phyloP scores from a whole-genome alignment of 2,888 invertebrate species.

The Lycophotia porphyrea region DNA sequence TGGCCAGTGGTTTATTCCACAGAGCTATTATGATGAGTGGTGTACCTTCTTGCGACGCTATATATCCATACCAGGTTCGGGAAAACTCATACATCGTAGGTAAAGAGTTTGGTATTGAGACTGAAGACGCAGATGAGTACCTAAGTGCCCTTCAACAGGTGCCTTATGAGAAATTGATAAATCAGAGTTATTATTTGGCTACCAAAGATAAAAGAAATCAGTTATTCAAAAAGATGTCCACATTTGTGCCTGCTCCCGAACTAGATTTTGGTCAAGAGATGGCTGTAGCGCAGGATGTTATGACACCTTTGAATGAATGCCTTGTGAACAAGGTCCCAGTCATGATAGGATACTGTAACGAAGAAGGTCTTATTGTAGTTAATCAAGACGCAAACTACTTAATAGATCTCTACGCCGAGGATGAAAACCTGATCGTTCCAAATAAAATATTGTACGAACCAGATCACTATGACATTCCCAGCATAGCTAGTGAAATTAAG shows the following conservation, averaged over 20 bases:
- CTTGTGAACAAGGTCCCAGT: slow-evolving; percentile 38
- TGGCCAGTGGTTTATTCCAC: slow-evolving; percentile 38
- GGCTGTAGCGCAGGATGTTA: neutral
- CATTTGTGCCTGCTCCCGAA: slow-evolving; percentile 46
- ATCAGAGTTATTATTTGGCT: slow-evolving; percentile 20
- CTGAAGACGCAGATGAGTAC: slow-evolving; percentile 24
- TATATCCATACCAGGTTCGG: slow-evolving; percentile 24
- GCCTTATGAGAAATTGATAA: slow-evolving; percentile 32
- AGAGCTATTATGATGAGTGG: slow-evolving; percentile 54
- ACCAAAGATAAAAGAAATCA: slow-evolving; percentile 13
- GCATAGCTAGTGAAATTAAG: neutral
- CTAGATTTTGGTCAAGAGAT: slow-evolving; percentile 42
- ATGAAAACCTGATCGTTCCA: slow-evolving; percentile 18
- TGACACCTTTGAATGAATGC: neutral
- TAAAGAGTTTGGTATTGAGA: slow-evolving; percentile 33
- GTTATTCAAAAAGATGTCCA: slow-evolving; percentile 34
- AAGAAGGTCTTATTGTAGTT: slow-evolving; percentile 30
- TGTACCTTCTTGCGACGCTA: slow-evolving; percentile 54
- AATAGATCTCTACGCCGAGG: neutral
- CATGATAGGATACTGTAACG: slow-evolving; percentile 25
- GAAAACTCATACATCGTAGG: slow-evolving; percentile 34
- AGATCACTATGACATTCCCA: neutral
- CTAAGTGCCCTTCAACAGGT: slow-evolving; percentile 37
- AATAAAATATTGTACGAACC: slow-evolving; percentile 17
- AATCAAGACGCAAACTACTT: neutral